Evolutionary conservation across 2,797 vertebrate species (phyloP).

Genomic region (Lutjanus argentimaculatus): DNA sequence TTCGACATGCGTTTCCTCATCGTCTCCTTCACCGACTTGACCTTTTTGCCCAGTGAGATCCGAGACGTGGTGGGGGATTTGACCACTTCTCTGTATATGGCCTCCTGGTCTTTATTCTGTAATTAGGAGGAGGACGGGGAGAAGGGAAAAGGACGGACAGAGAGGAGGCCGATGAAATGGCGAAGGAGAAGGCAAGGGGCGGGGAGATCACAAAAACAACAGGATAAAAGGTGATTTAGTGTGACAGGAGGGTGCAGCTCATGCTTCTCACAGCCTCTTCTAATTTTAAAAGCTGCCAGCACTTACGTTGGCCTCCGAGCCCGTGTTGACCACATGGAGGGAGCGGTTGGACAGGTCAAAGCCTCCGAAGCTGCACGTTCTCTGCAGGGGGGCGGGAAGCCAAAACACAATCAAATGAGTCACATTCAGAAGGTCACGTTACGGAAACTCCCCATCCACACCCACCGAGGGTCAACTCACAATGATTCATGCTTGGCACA

Average conservation of each 20-base stretch:
- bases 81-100: conserved; percentile 94
- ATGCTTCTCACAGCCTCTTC: background rate
- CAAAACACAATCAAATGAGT: conserved; percentile 72
- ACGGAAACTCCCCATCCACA: conserved; percentile 40
- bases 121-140: background rate
- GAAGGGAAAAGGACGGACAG: background rate
- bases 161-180: conserved; percentile 1
- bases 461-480: conserved; percentile 62
- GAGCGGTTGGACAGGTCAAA: conserved; percentile 97
- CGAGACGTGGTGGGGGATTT: conserved; percentile 96
- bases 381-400: conserved; percentile 82
- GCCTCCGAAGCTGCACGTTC: conserved; percentile 98
- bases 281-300: conserved; percentile 4
- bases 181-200: conserved; percentile 11
- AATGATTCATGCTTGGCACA: conserved; percentile 83
- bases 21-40: conserved; percentile 98
- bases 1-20: conserved; percentile 99
- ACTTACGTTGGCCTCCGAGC: conserved; percentile 91
- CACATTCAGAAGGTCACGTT: conserved; percentile 36
- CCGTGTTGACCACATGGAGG: conserved; percentile 91
- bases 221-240: conserved; percentile 23
- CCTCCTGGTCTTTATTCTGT: conserved; percentile 94
- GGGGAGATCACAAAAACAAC: conserved; percentile 25
- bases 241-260: conserved; percentile 10
- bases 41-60: conserved; percentile 98